Base-by-base conservation (phyloP, 2,888 invertebrate genomes). In the Drosophila barbarae region DNA sequence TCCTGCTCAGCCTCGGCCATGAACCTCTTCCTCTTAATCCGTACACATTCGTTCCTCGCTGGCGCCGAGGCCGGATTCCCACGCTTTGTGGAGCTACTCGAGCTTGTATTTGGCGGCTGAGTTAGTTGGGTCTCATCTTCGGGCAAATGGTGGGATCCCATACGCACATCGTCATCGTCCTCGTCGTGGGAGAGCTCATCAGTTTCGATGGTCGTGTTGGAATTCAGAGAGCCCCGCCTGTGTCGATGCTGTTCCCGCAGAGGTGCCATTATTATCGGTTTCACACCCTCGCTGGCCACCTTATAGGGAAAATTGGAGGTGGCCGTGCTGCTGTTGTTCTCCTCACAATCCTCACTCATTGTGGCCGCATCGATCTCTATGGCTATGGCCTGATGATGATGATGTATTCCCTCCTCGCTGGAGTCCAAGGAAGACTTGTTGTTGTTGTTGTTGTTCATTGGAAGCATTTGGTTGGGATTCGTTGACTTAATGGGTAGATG, bases 321-420 rank as follows among this genome's bases (percentile, higher is more conserved):
- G 42, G 83, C 87, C 7, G 87, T 87, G 73, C 87, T 87, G 58
- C 82, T 85, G 59, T 85, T 86, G 52, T 86, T 86, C 69, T 87
- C 88, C 13, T 34, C 61, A 39, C 46, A 47, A 32, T 64, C 63
- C 35, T 59, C 68, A 35, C 87, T 88, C 59, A 85, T 75, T 21
- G 88, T 86, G n/a, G 86, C 87, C 41, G 88, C 88, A 78, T 88
- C 88, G 26, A 88, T 88, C 73, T 88, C 88, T 38, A 87, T 85
- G 71, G 88, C 83, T 50, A 88, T 85, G 60, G 81, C 71, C 12
- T 74, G 71, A 38, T 88, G 66, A 54, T 77, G 53, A 3, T 15
- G 53, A 2, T 15, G 78, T 61, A 74, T 23, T 34, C 71, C 82
- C 61, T 87, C 81, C 44, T 86, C 81, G 75, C 84, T 87, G n/a